Evolutionary conservation across 2,888 invertebrate genomes (phyloP).

Genomic region (Thecophora atra): DNA sequence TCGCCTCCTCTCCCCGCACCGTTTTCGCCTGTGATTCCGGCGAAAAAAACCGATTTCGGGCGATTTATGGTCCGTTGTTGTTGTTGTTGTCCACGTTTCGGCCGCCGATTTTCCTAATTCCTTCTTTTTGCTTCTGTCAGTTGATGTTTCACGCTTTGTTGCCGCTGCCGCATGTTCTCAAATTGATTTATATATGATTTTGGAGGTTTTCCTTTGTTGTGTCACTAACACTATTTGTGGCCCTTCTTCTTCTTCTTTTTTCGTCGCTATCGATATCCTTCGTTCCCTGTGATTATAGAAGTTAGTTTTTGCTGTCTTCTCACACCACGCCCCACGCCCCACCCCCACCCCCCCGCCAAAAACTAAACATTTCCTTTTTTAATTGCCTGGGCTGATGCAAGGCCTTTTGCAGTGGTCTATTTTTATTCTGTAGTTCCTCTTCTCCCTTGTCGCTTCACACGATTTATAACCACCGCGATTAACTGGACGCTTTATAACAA

Average conservation of each 20-base stretch:
- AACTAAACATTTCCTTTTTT: conserved; percentile 4
- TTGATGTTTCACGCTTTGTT: conserved; percentile 11
- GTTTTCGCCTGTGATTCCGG: not conserved
- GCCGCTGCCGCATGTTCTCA: not conserved
- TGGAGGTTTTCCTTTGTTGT: not conserved
- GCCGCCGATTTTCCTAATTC: too few species aligned
- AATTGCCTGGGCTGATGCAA: not conserved
- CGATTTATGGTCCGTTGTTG: conserved; percentile 6
- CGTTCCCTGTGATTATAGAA: not conserved
- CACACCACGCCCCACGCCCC: too few species aligned
- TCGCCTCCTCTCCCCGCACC: not conserved
- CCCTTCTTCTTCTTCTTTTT: not conserved
- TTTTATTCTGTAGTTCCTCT: not conserved
- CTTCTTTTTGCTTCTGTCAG: conserved; percentile 37
- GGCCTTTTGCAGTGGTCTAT: too few species aligned
- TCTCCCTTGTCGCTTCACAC: not conserved
- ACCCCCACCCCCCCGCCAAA: too few species aligned
- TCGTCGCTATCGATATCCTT: not conserved
- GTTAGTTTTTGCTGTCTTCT: too few species aligned
- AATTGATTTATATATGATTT: conserved; percentile 17
- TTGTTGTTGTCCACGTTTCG: conserved; percentile 26
- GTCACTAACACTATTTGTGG: not conserved
- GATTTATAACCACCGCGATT: not conserved
- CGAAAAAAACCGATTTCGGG: too few species aligned
- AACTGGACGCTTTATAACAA: not conserved